These are phyloP conservation scores for Lacanobia oleracea DNA, from an alignment of 2,888 invertebrate genomes.

Conservation along the genomic window DNA sequence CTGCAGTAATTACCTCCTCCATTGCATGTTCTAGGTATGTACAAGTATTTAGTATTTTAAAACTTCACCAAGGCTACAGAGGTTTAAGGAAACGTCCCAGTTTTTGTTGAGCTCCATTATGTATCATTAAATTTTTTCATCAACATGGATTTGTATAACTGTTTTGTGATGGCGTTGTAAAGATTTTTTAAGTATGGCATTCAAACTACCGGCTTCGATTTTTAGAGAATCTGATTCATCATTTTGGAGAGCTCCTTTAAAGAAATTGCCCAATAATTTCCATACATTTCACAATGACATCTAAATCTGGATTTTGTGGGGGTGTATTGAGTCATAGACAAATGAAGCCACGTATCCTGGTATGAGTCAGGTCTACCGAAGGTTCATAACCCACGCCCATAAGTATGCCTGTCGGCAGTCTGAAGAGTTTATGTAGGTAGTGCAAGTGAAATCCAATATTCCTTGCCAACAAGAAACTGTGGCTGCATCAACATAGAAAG, in stretches of 20 bases:
- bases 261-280: slow-evolving; percentile 56
- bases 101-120: slow-evolving; percentile 41
- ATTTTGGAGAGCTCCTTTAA: slow-evolving; percentile 29
- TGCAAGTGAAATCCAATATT: slow-evolving; percentile 70
- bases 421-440: slow-evolving; percentile 65
- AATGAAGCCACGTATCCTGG: slow-evolving; percentile 72
- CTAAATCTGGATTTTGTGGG: slow-evolving; percentile 67
- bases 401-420: slow-evolving; percentile 56
- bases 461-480: slow-evolving; percentile 52
- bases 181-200: background rate
- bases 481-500: slow-evolving; percentile 31
- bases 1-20: slow-evolving; percentile 57
- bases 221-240: slow-evolving; percentile 10
- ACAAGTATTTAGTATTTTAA: slow-evolving; percentile 35
- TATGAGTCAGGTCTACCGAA: slow-evolving; percentile 74
- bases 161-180: slow-evolving; percentile 12
- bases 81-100: slow-evolving; percentile 37
- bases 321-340: slow-evolving; percentile 77
- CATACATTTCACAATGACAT: slow-evolving; percentile 60
- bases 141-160: slow-evolving; percentile 20
- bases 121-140: slow-evolving; percentile 46
- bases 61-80: slow-evolving; percentile 14
- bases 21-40: slow-evolving; percentile 31
- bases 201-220: background rate
- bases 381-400: slow-evolving; percentile 74